phyloP scores from a whole-genome alignment of 1,140 invertebrate genomes.

The Druon quercuslanigerum region DNA sequence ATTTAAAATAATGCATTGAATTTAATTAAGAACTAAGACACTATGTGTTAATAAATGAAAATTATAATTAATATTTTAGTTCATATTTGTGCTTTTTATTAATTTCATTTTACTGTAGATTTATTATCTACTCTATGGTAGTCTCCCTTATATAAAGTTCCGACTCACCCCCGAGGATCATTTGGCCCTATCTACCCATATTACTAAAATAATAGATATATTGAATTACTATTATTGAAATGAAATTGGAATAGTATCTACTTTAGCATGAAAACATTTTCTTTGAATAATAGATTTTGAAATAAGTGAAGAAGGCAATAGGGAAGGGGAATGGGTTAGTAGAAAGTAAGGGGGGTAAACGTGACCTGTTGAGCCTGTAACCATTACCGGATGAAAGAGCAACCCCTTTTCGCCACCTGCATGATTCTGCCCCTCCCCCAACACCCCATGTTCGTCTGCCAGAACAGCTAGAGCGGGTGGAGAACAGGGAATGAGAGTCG shows the following conservation, averaged over 20 bases:
- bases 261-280: not conserved
- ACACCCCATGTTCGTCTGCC: slow-evolving; percentile 18
- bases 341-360: slow-evolving; percentile 29
- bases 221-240: slow-evolving; percentile 5
- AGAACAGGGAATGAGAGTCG: slow-evolving; percentile 41
- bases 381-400: slow-evolving; percentile 45
- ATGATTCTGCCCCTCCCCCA: not conserved
- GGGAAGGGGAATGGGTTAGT: not conserved
- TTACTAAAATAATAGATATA: no score
- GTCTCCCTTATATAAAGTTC: no score
- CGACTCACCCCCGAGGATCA: no score
- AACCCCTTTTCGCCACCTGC: slow-evolving; percentile 41
- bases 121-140: no score
- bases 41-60: no score
- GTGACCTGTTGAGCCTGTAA: slow-evolving; percentile 55
- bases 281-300: not conserved
- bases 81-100: no score
- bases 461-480: not conserved
- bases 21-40: no score
- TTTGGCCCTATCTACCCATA: no score
- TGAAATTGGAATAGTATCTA: not conserved
- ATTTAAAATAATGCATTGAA: no score
- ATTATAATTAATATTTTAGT: no score
- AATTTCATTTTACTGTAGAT: no score
- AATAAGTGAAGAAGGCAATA: not conserved